These are phyloP conservation scores for Gymnocypris eckloni DNA, from an alignment of 2,797 vertebrate species.

Conservation along the genomic window DNA sequence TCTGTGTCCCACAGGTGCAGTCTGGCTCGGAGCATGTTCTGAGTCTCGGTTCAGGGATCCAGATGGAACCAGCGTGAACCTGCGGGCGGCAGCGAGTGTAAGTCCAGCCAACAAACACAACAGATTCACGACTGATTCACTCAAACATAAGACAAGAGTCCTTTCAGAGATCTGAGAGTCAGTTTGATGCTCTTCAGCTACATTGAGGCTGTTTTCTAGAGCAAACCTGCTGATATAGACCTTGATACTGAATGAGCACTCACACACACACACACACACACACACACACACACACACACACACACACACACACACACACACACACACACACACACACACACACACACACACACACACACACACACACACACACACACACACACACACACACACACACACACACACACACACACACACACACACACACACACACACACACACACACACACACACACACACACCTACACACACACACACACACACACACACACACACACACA, in stretches of 20 bases:
- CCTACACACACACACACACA: no score
- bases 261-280: no score
- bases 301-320: no score
- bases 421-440: no score
- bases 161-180: background rate
- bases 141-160: background rate
- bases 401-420: no score
- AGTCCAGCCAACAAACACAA: background rate
- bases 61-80: constrained; percentile 37
- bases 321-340: no score
- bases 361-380: background rate
- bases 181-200: background rate
- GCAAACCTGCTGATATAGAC: background rate
- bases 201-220: background rate
- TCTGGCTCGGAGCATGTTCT: constrained; percentile 32
- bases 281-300: no score
- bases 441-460: no score
- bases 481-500: no score
- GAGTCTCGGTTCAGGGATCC: constrained; percentile 44
- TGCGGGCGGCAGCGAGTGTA: constrained; percentile 11
- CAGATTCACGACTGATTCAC: background rate
- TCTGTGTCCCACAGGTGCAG: constrained; percentile 29
- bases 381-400: no score
- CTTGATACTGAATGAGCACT: background rate
- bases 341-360: no score